A percentile compares a stretch with the other conserved stretches of the same genome.
Conservation (phyloP, 1,140 invertebrate genomes). For the Drosophila erecta region DNA sequence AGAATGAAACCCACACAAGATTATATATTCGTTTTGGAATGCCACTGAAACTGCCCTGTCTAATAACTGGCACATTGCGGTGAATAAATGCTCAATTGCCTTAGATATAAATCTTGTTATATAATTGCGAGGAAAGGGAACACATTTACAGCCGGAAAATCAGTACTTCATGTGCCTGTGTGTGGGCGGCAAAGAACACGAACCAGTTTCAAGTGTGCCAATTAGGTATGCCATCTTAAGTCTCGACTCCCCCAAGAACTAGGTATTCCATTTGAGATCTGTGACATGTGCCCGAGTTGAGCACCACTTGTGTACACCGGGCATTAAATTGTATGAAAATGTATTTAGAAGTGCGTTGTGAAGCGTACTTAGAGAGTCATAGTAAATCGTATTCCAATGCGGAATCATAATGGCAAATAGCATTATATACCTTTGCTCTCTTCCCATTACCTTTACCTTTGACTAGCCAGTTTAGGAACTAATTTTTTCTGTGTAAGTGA, state of each 20-base stretch:
- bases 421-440: too few relatives aligned
- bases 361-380: too few relatives aligned
- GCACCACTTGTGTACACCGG: constrained; percentile 7
- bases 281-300: constrained; percentile 26
- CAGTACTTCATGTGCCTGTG: constrained; percentile 15
- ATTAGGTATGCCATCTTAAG: constrained; percentile 37
- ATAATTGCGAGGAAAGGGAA: constrained; percentile 28
- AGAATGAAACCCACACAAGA: constrained; percentile 1
- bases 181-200: constrained; percentile 31
- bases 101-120: constrained; percentile 33
- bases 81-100: constrained; percentile 36
- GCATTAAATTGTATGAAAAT: too few relatives aligned
- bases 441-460: too few relatives aligned
- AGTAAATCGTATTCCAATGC: too few relatives aligned
- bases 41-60: constrained; percentile 19
- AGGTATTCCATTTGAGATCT: background rate
- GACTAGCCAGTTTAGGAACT: too few relatives aligned
- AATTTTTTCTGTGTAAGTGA: too few relatives aligned
- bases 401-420: too few relatives aligned
- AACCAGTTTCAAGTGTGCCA: constrained; percentile 56
- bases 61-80: constrained; percentile 25
- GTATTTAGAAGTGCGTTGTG: too few relatives aligned
- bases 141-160: constrained; percentile 4
- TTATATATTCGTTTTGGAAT: background rate
- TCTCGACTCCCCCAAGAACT: constrained; percentile 8